Conservation (phyloP, 1,140 invertebrate species). For the Drosophila repletoides region DNA sequence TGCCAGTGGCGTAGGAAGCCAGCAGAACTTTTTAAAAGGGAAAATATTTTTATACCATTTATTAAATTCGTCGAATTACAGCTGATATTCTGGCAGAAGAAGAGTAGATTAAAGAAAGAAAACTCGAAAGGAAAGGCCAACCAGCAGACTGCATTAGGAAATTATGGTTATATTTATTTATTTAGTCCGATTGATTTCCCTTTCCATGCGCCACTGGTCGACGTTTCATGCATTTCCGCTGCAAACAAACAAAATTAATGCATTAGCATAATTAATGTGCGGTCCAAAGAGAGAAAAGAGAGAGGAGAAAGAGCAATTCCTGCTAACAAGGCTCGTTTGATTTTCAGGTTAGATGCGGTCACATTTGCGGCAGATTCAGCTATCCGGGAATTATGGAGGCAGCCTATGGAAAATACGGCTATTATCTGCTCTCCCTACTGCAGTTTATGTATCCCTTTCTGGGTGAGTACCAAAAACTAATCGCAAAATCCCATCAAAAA, state of each 20-base stretch:
- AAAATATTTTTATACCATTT: no score
- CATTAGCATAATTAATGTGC: conserved; percentile 33
- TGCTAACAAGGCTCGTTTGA: conserved; percentile 37
- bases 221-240: conserved; percentile 26
- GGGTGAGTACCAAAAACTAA: conserved; percentile 84
- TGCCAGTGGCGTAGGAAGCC: no score
- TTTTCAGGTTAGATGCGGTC: conserved; percentile 85
- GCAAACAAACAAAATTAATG: conserved; percentile 4
- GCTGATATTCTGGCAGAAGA: no score
- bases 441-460: conserved; percentile 95
- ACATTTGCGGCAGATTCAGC: conserved; percentile 90
- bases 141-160: no score
- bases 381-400: conserved; percentile 93
- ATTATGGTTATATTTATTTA: no score
- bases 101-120: no score
- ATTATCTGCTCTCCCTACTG: conserved; percentile 89
- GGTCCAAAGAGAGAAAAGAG: neutral
- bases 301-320: neutral
- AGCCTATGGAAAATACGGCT: conserved; percentile 91
- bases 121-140: no score
- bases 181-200: no score
- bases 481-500: conserved; percentile 17
- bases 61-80: no score
- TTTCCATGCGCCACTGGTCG: no score
- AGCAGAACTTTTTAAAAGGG: no score